Base-by-base conservation (phyloP, 2,797 vertebrate genomes). In the Peromyscus aztecus region DNA sequence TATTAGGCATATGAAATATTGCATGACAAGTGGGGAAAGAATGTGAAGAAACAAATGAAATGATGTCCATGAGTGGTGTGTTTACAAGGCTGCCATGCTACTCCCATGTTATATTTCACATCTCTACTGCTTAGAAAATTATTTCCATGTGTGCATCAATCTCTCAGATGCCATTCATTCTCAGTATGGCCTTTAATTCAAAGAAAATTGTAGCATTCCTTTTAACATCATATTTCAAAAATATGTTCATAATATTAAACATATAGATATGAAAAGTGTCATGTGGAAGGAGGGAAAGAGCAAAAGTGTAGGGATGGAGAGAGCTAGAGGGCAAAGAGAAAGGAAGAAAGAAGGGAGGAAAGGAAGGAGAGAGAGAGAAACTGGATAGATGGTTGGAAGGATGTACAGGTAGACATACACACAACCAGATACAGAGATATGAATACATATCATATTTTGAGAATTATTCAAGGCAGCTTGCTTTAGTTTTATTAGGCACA, bases 381-480 rank as follows among this genome's bases (percentile, higher is more conserved):
- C 3, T 63, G 19, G 21, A 43, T 16, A 14, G 40, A 65, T 90
- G 27, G 4, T 55, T 43, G n/a, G 40, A 93, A 31, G 14, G 1
- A 73, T 16, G 24, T 55, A 49, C 4, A 92, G 37, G 34, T 12
- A 90, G 7, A 37, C 2, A 88, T n/a, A 6, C 3, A 87, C 1
- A n/a, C 12, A 91, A 13, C 0, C 27, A 91, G 6, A 67, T n/a
- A 43, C 14, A 71, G 21, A n/a, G 3, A 88, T 23, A 80, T 12
- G 23, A 14, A 88, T 43, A 89, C 3, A 61, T 24, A 82, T 46
- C 19, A 82, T 76, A 24, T 80, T 89, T 83, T 55, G 40, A 23
- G 69, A 94, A 89, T 98, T 89, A 94, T 43, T 93, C 77, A 73
- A 86, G 7, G 63, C 71, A 10, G 34, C 23, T 80, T 73, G 40